Base-by-base conservation (phyloP, 2,797 vertebrate species). In the Gymnoscopelus microlampas region DNA sequence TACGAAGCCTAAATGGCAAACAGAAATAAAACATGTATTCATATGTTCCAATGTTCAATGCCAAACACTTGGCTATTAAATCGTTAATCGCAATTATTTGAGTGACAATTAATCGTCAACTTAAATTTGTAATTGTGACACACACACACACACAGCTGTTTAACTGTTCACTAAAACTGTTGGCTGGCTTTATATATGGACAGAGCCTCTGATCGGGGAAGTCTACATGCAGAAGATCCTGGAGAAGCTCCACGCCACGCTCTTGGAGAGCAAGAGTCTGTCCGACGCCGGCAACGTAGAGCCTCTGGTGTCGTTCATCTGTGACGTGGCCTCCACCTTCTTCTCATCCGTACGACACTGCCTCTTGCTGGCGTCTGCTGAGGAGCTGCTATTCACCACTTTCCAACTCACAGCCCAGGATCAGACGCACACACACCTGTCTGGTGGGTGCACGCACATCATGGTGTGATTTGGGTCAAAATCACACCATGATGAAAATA, bases 401-500 rank as follows among this genome's bases (percentile, higher is more conserved):
- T 99, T 99, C 91, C 95, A 98, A 29, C 92, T 99, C 63, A 97
- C 94, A 15, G 96, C 96, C 70, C 95, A 97, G 87, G 95, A 94
- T 80, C 95, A 95, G 84, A 93, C 93, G 44, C 78, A 85, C 81
- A 95, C 88, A 3, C 91, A 80, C 49, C 90, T 99, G 66, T 95
- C 97, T 85, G 97, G 98, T 99, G 91, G 71, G 72, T 61, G 6
- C 6, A 51, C 1, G 44, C 56, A 14, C 19, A 44, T 7, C 4
- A 12, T 64, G 35, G 5, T 39, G 5, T 35, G 35, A 7, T 39
- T 39, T 39, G 35, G 35, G 6, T 32, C 29, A 4, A 32, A 32
- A 32, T 19, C 19, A 1, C 19, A 19, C 19, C 19, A 19, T 19
- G 19, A 4, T 32, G 29, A 32, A 19, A 19, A 19, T 19, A 19